phyloP scores from a whole-genome alignment of 2,113 vertebrate species.

The Hemiscyllium ocellatum region DNA sequence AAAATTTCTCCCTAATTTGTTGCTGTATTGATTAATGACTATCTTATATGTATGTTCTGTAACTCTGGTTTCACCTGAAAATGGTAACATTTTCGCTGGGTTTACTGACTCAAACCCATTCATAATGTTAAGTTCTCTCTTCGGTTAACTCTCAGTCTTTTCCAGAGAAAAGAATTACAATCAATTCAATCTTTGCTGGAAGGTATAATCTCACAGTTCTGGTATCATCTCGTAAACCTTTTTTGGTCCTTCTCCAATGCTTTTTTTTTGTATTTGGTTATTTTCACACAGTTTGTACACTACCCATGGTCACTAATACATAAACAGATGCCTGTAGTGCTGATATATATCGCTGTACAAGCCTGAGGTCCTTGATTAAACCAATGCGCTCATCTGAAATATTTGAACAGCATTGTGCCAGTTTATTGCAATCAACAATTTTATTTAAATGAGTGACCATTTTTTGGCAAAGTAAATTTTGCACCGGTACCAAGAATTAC shows the following conservation, averaged over 20 bases:
- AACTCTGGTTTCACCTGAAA: background rate
- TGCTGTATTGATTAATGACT: background rate
- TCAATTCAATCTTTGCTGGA: no score
- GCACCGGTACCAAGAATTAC: background rate
- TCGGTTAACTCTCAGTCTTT: no score
- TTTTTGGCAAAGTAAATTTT: background rate
- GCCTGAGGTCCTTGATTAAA: background rate
- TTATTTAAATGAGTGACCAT: background rate
- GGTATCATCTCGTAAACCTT: no score
- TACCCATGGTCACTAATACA: background rate
- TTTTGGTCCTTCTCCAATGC: background rate
- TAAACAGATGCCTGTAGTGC: background rate
- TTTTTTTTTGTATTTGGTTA: background rate
- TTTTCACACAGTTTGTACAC: background rate
- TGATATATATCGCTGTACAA: background rate
- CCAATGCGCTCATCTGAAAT: background rate
- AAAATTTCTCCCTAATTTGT: background rate
- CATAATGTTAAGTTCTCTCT: background rate
- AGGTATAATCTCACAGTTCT: no score
- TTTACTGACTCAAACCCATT: background rate
- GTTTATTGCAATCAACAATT: background rate
- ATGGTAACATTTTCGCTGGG: background rate
- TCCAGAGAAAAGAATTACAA: no score
- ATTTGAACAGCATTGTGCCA: background rate
- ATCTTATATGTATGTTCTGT: background rate